Base-by-base conservation (phyloP, 2,888 invertebrate species). In the Protodeltote pygarga region DNA sequence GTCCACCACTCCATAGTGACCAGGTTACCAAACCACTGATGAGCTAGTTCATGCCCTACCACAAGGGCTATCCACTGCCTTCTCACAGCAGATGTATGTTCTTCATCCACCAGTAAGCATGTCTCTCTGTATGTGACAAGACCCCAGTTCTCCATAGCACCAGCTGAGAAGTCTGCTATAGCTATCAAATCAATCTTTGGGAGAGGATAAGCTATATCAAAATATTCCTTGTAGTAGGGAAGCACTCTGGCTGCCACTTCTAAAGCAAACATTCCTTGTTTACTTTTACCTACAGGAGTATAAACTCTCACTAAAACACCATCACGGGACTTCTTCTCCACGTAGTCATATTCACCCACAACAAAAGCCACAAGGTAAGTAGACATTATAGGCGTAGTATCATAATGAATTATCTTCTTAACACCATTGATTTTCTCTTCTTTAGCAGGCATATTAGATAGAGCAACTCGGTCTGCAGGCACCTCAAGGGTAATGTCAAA, bases 1-100 rank as follows among this genome's bases (percentile, higher is more conserved):
- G 98, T 98, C 98, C 98, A 98, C 98, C 98, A 98, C 85, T 98
- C 97, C 98, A 99, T 98, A 14, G 99, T 99, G 1, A 98, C 98
- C 29, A 99, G 93, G 83, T 99, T 98, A 4, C 99, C 99, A 87
- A 99, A 99, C 99, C 99, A 99, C 83, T 98, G 98, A 85, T 99
- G 99, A 2, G 98, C 98, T 34, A 99, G 90, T 84, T 99, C 99
- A 85, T 99, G 99, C 0, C 96, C 96, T 13, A 97, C 96, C 0
- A 98, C 97, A 11, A 98, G 85, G 0, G 98, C 98, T 70, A 98
- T 96, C 89, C 95, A 95, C 78, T 98, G 97, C 67, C 96, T 95
- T 35, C 95, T 93, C 44, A 95, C 94, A 2, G 97, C 94, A 1
- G 98, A 98, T 0, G 98, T 97, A 78, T 98, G 97, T 70, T 96